A percentile compares a stretch with the other conserved stretches of the same genome.
Conservation (phyloP, 2,113 vertebrate genomes). For the Antechinus flavipes region DNA sequence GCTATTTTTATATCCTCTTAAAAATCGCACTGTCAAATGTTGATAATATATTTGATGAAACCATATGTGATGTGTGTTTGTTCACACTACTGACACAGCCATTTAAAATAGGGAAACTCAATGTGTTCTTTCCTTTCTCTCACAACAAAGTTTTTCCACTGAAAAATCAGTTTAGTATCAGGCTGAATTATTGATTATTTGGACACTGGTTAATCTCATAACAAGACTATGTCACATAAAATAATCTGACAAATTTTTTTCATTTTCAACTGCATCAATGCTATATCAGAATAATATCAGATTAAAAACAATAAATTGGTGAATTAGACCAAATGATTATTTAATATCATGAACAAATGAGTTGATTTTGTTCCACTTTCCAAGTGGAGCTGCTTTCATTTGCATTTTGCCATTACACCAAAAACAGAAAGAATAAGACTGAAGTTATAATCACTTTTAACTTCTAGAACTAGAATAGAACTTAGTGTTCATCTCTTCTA, state of each 20-base stretch:
- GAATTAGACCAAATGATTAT: not conserved
- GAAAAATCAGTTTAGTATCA: not conserved
- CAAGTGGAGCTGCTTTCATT: not conserved
- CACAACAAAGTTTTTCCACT: not conserved
- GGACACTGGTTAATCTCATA: not conserved
- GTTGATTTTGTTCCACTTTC: not conserved
- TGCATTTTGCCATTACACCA: not conserved
- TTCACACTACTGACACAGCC: not conserved
- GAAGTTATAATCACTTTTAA: not conserved
- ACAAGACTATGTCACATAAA: not conserved
- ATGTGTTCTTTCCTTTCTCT: not conserved
- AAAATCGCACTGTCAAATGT: constrained; percentile 21
- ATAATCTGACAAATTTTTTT: not conserved
- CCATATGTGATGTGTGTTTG: not conserved
- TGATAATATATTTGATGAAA: not conserved
- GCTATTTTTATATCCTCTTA: constrained; percentile 52
- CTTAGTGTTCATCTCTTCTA: not conserved
- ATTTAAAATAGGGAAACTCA: not conserved
- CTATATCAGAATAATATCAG: not conserved
- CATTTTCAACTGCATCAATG: not conserved
- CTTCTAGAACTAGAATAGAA: not conserved
- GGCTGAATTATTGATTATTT: not conserved
- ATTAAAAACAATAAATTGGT: not conserved
- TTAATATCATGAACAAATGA: not conserved
- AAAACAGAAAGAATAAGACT: not conserved